A percentile compares a stretch with the other conserved stretches of the same genome.
phyloP scores from a whole-genome alignment of 2,113 vertebrate genomes.

The Connochaetes taurinus region DNA sequence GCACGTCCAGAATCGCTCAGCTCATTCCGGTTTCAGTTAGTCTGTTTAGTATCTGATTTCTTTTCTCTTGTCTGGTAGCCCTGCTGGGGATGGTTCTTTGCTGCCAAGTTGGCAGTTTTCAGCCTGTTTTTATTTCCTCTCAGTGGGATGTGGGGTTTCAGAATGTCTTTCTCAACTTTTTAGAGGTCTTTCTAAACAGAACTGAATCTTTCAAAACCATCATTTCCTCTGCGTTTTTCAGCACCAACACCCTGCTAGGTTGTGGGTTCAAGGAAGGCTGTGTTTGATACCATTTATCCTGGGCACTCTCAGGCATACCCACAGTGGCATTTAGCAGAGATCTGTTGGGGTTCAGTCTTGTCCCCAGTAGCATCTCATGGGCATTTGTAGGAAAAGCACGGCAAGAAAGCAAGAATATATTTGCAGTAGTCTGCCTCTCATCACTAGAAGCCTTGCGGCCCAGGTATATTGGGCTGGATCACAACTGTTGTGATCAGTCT shows the following conservation, averaged over 20 bases:
- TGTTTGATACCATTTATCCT: background rate
- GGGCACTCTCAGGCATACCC: background rate
- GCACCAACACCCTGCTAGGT: background rate
- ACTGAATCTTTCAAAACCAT: background rate
- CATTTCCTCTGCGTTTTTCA: background rate
- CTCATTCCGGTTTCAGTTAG: background rate
- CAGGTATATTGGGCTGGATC: background rate
- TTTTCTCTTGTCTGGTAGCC: background rate
- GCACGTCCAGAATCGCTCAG: rapidly evolving
- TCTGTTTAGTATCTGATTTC: background rate
- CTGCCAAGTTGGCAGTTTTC: background rate
- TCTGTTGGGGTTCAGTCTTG: background rate
- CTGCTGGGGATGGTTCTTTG: background rate
- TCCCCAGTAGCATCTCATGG: background rate
- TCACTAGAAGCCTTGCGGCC: background rate
- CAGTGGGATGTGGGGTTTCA: background rate
- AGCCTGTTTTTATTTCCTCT: background rate
- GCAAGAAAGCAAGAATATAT: background rate
- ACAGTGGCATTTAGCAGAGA: rapidly evolving
- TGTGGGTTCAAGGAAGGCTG: background rate
- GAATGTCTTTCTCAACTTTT: background rate
- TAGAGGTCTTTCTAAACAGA: background rate
- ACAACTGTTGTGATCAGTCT: background rate
- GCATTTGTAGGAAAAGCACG: background rate
- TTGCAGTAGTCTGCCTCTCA: no score